These are phyloP conservation scores for Psettodes erumei DNA, from an alignment of 2,113 vertebrate genomes.

Conservation along the genomic window DNA sequence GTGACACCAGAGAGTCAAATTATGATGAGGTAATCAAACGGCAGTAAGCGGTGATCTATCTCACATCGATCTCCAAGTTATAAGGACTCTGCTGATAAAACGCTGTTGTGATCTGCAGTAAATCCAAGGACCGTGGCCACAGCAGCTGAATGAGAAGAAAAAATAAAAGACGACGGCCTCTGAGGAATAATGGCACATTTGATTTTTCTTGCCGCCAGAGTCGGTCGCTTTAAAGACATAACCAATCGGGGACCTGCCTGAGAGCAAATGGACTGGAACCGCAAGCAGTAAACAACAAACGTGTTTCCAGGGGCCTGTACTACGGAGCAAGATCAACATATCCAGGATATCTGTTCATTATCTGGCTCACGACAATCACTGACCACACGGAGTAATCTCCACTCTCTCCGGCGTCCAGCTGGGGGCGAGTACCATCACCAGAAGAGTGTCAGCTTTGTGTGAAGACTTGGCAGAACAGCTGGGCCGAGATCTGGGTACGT, in stretches of 20 bases:
- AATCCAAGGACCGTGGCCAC: background rate
- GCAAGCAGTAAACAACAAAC: background rate
- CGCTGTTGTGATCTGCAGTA: constrained; percentile 15
- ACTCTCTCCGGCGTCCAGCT: no score
- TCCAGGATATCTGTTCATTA: no score
- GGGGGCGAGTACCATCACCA: no score
- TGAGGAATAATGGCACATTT: background rate
- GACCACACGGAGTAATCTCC: no score
- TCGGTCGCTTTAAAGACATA: background rate
- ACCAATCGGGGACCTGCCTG: background rate
- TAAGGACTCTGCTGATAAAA: constrained; percentile 11
- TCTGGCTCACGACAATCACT: no score
- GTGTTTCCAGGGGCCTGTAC: no score
- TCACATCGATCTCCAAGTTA: constrained; percentile 39
- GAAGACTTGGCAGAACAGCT: no score
- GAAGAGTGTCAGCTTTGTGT: no score
- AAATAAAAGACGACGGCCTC: background rate
- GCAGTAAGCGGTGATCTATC: constrained; percentile 46
- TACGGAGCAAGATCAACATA: no score
- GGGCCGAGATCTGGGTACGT: no score
- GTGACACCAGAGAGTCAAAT: constrained; percentile 41
- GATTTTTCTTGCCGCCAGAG: background rate
- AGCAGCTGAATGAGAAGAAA: background rate
- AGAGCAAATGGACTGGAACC: background rate
- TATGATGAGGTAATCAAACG: constrained; percentile 63